phyloP scores from a whole-genome alignment of 2,113 vertebrate species.

The Haemorhous mexicanus region DNA sequence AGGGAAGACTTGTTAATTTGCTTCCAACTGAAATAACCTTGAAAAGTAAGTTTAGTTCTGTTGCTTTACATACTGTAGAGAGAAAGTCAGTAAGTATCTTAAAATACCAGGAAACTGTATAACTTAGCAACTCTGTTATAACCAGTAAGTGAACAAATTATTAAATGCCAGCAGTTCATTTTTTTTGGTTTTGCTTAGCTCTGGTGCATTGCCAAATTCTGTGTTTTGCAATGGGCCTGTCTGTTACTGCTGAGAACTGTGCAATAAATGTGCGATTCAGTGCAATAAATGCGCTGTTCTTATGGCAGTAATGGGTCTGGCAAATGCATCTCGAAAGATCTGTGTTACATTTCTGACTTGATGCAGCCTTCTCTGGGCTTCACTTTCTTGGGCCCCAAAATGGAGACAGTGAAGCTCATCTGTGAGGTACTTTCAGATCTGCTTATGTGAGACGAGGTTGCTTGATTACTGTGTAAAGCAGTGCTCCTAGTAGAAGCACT shows the following conservation, averaged over 20 bases:
- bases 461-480: background rate
- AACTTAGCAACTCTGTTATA: background rate
- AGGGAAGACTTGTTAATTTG: background rate
- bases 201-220: background rate
- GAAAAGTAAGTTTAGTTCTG: background rate
- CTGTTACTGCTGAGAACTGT: background rate
- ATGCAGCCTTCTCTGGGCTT: background rate
- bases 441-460: background rate
- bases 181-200: background rate
- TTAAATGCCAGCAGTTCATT: background rate
- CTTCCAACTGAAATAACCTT: background rate
- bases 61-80: background rate
- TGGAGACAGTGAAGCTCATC: background rate
- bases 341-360: background rate
- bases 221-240: background rate
- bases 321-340: background rate
- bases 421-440: background rate
- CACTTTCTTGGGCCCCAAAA: background rate
- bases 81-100: background rate
- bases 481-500: background rate
- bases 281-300: constrained; percentile 2
- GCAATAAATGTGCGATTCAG: background rate
- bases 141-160: background rate
- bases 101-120: background rate
- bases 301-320: background rate